A percentile compares a stretch with the other conserved stretches of the same genome.
Evolutionary conservation across 92 coral and sea anemone species (phyloP).

Genomic region (Pocillopora grandis): DNA sequence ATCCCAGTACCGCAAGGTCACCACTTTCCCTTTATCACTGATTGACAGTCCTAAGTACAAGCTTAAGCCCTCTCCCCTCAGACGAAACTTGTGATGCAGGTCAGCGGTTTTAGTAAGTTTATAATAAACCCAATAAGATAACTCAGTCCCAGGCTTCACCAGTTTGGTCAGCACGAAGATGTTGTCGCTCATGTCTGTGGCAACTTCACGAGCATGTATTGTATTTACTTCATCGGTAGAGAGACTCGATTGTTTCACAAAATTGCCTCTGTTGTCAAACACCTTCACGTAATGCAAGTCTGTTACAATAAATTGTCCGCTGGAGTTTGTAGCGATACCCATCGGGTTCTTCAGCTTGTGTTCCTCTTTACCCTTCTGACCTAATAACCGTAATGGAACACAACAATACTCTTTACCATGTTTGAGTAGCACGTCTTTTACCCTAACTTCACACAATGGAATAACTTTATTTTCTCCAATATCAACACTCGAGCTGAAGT

Average conservation of each 20-base stretch:
- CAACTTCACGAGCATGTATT: too few relatives aligned
- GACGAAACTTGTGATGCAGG: neutral
- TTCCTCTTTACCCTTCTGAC: slow-evolving; percentile 11
- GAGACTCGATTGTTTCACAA: neutral
- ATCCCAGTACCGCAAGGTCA: too few relatives aligned
- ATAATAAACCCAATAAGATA: too few relatives aligned
- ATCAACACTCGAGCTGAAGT: slow-evolving; percentile 8
- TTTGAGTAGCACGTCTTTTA: neutral
- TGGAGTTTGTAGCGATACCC: slow-evolving; percentile 15
- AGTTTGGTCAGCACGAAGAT: neutral
- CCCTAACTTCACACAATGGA: slow-evolving; percentile 15
- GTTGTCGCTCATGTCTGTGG: neutral
- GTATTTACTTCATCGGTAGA: too few relatives aligned
- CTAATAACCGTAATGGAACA: slow-evolving; percentile 22
- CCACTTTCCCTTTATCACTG: neutral
- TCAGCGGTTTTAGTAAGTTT: neutral
- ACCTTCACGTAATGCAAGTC: slow-evolving; percentile 10
- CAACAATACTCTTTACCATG: neutral
- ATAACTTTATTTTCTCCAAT: slow-evolving; percentile 6
- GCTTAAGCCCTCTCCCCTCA: neutral
- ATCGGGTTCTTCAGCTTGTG: neutral
- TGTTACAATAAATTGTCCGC: slow-evolving; percentile 3
- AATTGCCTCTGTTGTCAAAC: neutral
- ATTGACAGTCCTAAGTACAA: neutral
- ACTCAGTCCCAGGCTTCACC: too few relatives aligned